Evolutionary conservation across 1,140 invertebrate species (phyloP), one percentile per base, ranked within the genome.

Genomic region (Pachypeltis micranthus): DNA sequence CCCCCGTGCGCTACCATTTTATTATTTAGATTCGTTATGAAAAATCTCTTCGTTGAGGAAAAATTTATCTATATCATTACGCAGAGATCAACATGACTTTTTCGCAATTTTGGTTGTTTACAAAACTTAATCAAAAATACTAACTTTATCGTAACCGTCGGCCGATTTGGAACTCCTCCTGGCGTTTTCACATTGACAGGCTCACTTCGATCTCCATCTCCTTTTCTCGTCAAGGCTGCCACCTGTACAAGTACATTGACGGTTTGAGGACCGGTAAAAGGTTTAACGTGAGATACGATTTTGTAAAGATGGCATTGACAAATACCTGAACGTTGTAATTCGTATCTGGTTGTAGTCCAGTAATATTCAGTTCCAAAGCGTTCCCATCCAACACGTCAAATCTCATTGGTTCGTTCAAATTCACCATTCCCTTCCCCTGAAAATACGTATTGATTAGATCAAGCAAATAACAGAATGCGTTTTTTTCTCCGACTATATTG

Each of bases 141-240:
- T 77, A 77, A 90, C 88, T 93, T 93, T 19, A 94, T 77, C 68
- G 81, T 90, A 21, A 94, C 81, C 39, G 84, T 83, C n/a, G 92
- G 91, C 68, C 86, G 79, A 61, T 88, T 88, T 16, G 93, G 92
- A 44, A 96, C 93, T 68, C 95, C 94, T 10, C 94, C 94, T 21
- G 91, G 92, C 1, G 94, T 98, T 74, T 83, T 87, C 0, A 94
- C 85, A 44, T 83, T 83, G 54, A 87, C 85, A 1, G 90, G 86
- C 61, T 81, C 74, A 70, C 92, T 96, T 59, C 93, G 77, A 71
- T 90, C 85, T 1, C 95, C 95, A 74, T 98, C 94, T 2, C 94
- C 94, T 75, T 95, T 96, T 54, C 94, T 81, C 0, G 93, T 96
- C 26, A 96, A 77, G 0, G 93, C 95, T 0, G 93, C 91, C 25